phyloP scores from a whole-genome alignment of 2,797 vertebrate genomes.

The Bucorvus abyssinicus region DNA sequence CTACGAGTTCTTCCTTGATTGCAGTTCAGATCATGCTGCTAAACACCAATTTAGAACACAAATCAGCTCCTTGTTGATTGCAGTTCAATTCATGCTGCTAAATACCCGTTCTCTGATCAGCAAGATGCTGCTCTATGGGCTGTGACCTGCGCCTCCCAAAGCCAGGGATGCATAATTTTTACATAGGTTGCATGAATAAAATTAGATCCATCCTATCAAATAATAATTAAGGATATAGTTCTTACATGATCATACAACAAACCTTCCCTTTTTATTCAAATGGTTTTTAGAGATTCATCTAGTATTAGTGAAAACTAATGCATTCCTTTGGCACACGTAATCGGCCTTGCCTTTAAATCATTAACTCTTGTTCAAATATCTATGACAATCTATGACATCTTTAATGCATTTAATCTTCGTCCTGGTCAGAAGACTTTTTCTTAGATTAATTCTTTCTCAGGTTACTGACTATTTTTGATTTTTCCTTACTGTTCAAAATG shows the following conservation, averaged over 20 bases:
- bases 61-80: slow-evolving; percentile 58
- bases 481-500: not conserved
- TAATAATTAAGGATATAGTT: not conserved
- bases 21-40: slow-evolving; percentile 49
- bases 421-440: not conserved
- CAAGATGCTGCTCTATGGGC: not conserved
- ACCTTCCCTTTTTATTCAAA: not conserved
- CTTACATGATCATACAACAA: not conserved
- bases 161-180: not conserved
- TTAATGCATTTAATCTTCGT: not conserved
- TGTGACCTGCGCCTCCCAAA: slow-evolving; percentile 9
- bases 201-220: not conserved
- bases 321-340: not conserved
- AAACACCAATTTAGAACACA: slow-evolving; percentile 61
- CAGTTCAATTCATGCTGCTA: slow-evolving; percentile 45
- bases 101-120: slow-evolving; percentile 22
- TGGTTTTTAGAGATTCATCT: not conserved
- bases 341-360: slow-evolving; percentile 4
- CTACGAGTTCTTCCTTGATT: slow-evolving; percentile 41
- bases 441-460: not conserved
- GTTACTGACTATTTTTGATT: not conserved
- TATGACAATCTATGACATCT: not conserved
- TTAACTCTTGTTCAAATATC: not conserved
- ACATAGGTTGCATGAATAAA: not conserved
- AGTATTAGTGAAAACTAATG: not conserved